Base-by-base conservation (phyloP, 2,888 invertebrate genomes). In the Nomada hirtipes region DNA sequence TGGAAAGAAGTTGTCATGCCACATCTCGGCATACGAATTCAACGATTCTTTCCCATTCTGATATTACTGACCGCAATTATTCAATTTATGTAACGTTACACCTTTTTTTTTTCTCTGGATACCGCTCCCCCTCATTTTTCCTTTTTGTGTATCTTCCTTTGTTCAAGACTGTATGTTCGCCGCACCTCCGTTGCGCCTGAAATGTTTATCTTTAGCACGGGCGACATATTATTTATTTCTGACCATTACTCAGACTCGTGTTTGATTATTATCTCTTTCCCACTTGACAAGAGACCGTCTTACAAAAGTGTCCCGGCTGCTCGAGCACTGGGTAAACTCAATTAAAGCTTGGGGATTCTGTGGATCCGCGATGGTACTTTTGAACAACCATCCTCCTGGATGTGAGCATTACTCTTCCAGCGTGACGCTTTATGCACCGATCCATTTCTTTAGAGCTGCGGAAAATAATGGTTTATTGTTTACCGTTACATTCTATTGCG, bases 281-380 rank as follows among this genome's bases (percentile, higher is more conserved):
- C 57, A 63, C 60, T 52, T 44, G 76, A 77, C 65, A 55, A 57
- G 75, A 71, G 75, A 71, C 42, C 76, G 47, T 75, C 75, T 79
- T 76, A 65, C 74, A 84, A 85, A 82, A 82, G 73, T 73, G 70
- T 82, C 76, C 67, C 74, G 68, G 84, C 50, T 55, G 70, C 71
- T 83, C 72, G 81, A 84, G 86, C 71, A 83, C 80, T 83, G 77
- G 72, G 86, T 85, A 86, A 89, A 88, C 83, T 89, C 84, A 86
- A 88, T 89, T 89, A 88, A 88, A 83, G 83, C 82, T 70, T 65
- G 61, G 82, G 85, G 69, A 55, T 77, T 82, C 59, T 68, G 76
- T 79, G 86, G 83, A 89, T 84, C 74, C 44, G 64, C 52, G 71
- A 68, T 75, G 77, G 69, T 82, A 75, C 76, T 82, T 79, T 79